Conservation (phyloP, 2,113 vertebrate species). For the Syngnathus typhle region DNA sequence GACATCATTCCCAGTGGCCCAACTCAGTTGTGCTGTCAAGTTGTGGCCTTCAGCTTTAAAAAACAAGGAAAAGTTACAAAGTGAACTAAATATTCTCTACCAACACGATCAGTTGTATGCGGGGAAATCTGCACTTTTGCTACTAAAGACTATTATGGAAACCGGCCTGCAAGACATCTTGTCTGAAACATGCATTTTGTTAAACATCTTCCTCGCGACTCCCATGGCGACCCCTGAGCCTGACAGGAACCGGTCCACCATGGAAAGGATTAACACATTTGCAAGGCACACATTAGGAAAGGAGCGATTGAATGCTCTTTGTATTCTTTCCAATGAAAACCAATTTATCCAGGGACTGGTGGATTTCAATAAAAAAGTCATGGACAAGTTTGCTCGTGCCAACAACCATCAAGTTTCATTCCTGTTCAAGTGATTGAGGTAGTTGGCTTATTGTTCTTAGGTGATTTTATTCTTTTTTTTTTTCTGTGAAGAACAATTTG, state of each 20-base stretch:
- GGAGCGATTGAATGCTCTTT: slow-evolving; percentile 2
- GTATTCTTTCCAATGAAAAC: slow-evolving; percentile 8
- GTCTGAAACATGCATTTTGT: slow-evolving; percentile 1
- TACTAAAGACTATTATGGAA: neutral
- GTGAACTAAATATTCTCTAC: slow-evolving; percentile 10
- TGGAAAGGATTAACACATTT: neutral
- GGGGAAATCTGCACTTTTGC: slow-evolving; percentile 1
- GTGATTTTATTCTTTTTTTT: too few relatives aligned
- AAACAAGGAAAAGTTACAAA: slow-evolving; percentile 8
- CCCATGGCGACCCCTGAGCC: neutral
- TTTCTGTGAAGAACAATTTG: neutral
- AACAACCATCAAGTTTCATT: slow-evolving; percentile 3
- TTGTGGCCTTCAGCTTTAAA: neutral
- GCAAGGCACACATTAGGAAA: neutral
- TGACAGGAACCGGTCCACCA: neutral
- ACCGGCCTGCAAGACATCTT: slow-evolving; percentile 1
- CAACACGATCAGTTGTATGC: slow-evolving; percentile 5
- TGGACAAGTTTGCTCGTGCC: slow-evolving; percentile 7
- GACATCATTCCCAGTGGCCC: neutral
- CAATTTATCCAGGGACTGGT: slow-evolving; percentile 1
- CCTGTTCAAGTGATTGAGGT: neutral
- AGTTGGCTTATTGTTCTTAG: neutral
- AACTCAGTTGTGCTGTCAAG: slow-evolving; percentile 1
- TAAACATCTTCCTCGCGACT: slow-evolving; percentile 7
- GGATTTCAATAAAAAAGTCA: slow-evolving; percentile 7